Conservation (phyloP, 2,888 invertebrate genomes). For the Caenorhabditis sp. region DNA sequence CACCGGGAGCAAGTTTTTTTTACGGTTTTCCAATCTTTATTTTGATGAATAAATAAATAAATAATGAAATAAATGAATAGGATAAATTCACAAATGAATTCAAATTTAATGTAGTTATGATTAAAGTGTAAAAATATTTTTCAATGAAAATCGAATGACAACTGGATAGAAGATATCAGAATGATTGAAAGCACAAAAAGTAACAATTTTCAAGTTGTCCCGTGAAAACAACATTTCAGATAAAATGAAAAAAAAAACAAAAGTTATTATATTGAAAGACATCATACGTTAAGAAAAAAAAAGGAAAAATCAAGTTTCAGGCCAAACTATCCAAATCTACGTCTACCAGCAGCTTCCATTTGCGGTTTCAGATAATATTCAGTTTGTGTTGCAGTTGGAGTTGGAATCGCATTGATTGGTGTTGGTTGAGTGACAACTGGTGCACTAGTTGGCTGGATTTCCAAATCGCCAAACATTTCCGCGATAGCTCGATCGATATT, state of each 20-base stretch:
- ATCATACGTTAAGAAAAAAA: not conserved
- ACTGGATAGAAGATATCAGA: not conserved
- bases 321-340: not conserved
- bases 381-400: conserved; percentile 1
- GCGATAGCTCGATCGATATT: conserved; percentile 65
- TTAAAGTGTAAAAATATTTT: no score
- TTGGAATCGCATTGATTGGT: not conserved
- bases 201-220: not conserved
- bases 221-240: not conserved
- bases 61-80: not conserved
- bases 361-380: not conserved
- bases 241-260: not conserved
- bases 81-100: no score
- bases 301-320: not conserved
- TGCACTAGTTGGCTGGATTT: not conserved
- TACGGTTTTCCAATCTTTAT: not conserved
- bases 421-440: not conserved
- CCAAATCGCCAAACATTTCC: conserved; percentile 53
- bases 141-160: not conserved
- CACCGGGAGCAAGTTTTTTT: conserved; percentile 74
- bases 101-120: no score
- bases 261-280: not conserved
- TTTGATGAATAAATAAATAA: not conserved
- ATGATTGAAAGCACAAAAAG: not conserved
- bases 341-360: not conserved